Evolutionary conservation across 2,113 vertebrate genomes (phyloP).

Genomic region (Ardeotis arabs): DNA sequence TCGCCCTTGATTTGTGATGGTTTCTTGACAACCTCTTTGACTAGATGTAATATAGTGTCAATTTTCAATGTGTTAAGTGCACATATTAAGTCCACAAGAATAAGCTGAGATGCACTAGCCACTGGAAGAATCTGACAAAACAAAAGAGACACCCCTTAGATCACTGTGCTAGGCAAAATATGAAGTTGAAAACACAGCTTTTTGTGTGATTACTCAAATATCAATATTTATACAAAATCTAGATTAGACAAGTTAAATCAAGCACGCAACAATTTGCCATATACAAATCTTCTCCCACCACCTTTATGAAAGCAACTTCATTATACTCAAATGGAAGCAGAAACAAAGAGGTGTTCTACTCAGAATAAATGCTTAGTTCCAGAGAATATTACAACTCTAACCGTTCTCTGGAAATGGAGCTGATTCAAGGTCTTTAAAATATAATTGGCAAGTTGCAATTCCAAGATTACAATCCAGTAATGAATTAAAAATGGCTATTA

Average conservation of each 20-base stretch:
- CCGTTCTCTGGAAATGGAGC: neutral
- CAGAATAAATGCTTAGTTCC: neutral
- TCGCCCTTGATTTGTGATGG: slow-evolving; percentile 91
- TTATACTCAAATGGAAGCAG: neutral
- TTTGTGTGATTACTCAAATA: neutral
- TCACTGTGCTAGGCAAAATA: neutral
- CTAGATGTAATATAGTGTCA: slow-evolving; percentile 85
- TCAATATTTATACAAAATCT: neutral
- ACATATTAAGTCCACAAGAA: slow-evolving; percentile 88
- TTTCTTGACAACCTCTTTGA: slow-evolving; percentile 96
- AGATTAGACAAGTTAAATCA: neutral
- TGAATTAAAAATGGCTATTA: neutral
- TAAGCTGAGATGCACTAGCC: slow-evolving; percentile 81
- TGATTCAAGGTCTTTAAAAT: neutral
- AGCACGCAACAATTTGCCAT: neutral
- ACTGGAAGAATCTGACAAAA: slow-evolving; percentile 81
- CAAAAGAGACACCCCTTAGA: neutral
- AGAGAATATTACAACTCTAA: neutral
- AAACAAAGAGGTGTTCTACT: neutral
- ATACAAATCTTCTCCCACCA: neutral
- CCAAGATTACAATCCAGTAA: neutral
- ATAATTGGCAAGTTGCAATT: neutral
- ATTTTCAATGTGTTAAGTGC: slow-evolving; percentile 83
- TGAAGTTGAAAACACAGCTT: neutral
- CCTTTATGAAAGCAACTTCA: neutral